Evolutionary conservation across 2,113 vertebrate genomes (phyloP), one percentile per base, ranked within the genome.

Genomic region (Ophthalmolycus amberensis): DNA sequence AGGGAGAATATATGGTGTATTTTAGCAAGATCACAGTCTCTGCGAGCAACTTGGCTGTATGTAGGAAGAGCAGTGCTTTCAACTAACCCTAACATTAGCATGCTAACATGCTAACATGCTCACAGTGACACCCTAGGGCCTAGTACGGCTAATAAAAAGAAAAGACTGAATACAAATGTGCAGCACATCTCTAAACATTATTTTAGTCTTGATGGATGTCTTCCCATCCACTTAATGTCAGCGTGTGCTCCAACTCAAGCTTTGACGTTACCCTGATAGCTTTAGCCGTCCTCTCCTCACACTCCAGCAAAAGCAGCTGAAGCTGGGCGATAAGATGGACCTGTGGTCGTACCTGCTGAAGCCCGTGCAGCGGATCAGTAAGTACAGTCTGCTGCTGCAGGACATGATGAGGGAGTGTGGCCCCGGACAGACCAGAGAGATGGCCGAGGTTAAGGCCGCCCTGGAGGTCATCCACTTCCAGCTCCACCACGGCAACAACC

Each of bases 291-390:
- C 15, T 68, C 27, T 77, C 54, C 14, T 87, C 22, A 37, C 9
- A 0, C 22, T 34, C 9, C 85, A 96, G 95, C 81, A 95, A 82
- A 96, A 95, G 78, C 95, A 96, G 89, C 83, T 83, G 72, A 86
- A 90, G 75, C 85, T 96, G 27, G 83, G 87, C 7, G 94, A 96
- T 76, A 93, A 94, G 85, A 95, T 95, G 95, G 95, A 96, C 78
- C 82, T 96, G 83, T 95, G 93, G 37, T 96, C 95, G 0, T 96
- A 95, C 82, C 85, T 95, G 74, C 89, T 96, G 89, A 96, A 95
- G 85, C 95, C 95, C 0, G 93, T 96, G 60, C 95, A 96, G 90
- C 92, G 95, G 75, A 95, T 96, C 92, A 95, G 95, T 76, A 96
- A 96, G 80, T 96, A 96, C 92, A 93, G 93, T 66, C 86, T 96